Conservation (phyloP, 1,140 invertebrate genomes). For the Bombus terrestris region DNA sequence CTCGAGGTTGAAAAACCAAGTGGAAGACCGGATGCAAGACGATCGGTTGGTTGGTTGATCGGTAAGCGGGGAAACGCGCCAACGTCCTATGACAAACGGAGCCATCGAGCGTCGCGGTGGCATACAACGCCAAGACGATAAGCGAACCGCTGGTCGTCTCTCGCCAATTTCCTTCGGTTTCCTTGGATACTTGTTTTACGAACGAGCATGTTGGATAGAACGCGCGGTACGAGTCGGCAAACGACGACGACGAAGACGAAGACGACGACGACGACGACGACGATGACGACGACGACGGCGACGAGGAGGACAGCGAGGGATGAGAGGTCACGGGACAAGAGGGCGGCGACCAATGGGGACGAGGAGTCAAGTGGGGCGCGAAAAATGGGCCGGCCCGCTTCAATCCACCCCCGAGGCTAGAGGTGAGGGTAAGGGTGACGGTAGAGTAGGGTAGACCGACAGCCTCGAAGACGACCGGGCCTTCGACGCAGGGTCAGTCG, state of each 20-base stretch:
- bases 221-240: constrained; percentile 26
- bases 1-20: no score
- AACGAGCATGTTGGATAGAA: constrained; percentile 57
- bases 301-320: constrained; percentile 60
- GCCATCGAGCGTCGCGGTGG: not conserved
- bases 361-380: constrained; percentile 80
- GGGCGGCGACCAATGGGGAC: constrained; percentile 78
- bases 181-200: constrained; percentile 46
- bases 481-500: constrained; percentile 80
- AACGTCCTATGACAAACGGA: not conserved
- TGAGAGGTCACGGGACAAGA: constrained; percentile 77
- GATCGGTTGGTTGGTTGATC: not conserved
- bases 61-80: not conserved
- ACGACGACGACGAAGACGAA: no score
- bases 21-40: no score
- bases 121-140: not conserved
- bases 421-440: constrained; percentile 76
- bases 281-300: constrained; percentile 34
- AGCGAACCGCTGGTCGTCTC: constrained; percentile 8
- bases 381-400: constrained; percentile 80
- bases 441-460: constrained; percentile 74
- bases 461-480: constrained; percentile 75
- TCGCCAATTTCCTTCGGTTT: constrained; percentile 45
- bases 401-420: constrained; percentile 74
- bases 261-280: no score